A percentile compares a stretch with the other conserved stretches of the same genome.
These are phyloP conservation scores for Chloebia gouldiae DNA, from an alignment of 2,113 vertebrate genomes.

Conservation along the genomic window DNA sequence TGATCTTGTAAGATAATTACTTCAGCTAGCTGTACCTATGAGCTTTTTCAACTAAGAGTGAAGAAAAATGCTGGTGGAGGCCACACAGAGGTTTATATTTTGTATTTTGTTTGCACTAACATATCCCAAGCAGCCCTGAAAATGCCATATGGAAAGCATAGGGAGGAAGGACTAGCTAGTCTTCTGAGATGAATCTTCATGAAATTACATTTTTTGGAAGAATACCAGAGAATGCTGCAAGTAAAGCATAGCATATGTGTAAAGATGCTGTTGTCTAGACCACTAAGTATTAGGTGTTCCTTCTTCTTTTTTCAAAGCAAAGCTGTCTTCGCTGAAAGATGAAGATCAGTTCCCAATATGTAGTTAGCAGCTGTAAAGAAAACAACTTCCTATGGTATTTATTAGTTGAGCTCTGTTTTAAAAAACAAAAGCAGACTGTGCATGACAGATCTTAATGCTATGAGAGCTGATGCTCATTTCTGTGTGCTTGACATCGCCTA, in stretches of 20 bases:
- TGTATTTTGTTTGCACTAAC: background rate
- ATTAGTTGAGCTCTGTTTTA: background rate
- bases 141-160: background rate
- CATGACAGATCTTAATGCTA: background rate
- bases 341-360: background rate
- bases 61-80: background rate
- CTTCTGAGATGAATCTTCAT: constrained; percentile 44
- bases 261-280: constrained; percentile 47
- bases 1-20: background rate
- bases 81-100: background rate
- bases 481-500: background rate
- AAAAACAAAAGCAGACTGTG: background rate
- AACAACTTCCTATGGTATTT: background rate
- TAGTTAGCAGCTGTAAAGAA: background rate
- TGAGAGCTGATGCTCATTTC: background rate
- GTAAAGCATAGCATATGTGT: constrained; percentile 27
- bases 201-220: constrained; percentile 53
- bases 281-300: constrained; percentile 65
- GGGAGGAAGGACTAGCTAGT: background rate
- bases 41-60: background rate
- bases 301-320: constrained; percentile 11
- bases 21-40: background rate
- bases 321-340: background rate
- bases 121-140: background rate
- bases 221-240: constrained; percentile 50